Evolutionary conservation across 2,113 vertebrate genomes (phyloP).

Genomic region (Percopsis transmontana): DNA sequence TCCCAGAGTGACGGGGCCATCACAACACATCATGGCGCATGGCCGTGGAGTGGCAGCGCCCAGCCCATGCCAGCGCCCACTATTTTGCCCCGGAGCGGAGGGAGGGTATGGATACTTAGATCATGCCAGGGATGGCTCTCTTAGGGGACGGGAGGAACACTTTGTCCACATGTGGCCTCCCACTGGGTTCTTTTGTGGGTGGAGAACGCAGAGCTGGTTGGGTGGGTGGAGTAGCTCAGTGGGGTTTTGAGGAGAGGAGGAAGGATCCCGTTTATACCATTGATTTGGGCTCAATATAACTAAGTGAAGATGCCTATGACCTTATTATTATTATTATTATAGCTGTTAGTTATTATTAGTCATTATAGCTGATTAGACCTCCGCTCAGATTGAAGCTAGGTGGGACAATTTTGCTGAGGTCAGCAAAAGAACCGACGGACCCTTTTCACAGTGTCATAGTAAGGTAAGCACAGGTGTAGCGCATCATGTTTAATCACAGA

Average conservation of each 20-base stretch:
- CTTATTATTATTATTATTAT: too few species aligned
- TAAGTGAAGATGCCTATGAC: too few species aligned
- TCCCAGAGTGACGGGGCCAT: slow-evolving; percentile 62
- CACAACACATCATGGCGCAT: slow-evolving; percentile 67
- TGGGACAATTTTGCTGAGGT: too few species aligned
- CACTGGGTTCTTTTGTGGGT: slow-evolving; percentile 30
- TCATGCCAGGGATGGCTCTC: slow-evolving; percentile 47
- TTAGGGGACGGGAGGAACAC: slow-evolving; percentile 15
- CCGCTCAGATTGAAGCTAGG: too few species aligned
- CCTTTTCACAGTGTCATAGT: too few species aligned
- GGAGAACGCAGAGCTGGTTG: slow-evolving; percentile 9
- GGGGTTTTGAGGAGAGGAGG: slow-evolving; percentile 9
- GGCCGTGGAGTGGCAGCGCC: slow-evolving; percentile 63
- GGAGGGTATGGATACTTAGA: slow-evolving; percentile 38
- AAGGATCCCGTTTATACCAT: not conserved
- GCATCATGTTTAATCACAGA: too few species aligned
- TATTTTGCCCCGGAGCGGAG: slow-evolving; percentile 29
- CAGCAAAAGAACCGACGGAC: too few species aligned
- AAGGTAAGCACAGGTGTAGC: too few species aligned
- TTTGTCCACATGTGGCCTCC: slow-evolving; percentile 45
- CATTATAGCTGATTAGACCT: too few species aligned
- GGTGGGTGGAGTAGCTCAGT: slow-evolving; percentile 29
- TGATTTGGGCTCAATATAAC: too few species aligned
- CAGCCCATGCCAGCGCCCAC: slow-evolving; percentile 32
- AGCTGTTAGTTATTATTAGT: too few species aligned